Evolutionary conservation across 2,113 vertebrate genomes (phyloP), one percentile per base, ranked within the genome.

Genomic region (Odontophorus gujanensis): DNA sequence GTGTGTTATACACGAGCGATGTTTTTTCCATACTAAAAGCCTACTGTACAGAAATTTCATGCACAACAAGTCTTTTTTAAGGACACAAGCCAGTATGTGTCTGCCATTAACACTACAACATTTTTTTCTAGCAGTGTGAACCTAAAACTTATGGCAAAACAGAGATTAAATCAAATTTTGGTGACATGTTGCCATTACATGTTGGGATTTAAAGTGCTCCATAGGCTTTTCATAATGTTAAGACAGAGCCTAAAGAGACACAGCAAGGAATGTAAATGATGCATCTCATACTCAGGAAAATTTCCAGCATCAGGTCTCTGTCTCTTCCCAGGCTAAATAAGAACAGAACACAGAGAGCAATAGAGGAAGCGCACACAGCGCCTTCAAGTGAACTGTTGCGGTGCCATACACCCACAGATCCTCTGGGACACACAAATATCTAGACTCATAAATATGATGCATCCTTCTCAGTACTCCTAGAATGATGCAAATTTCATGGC

Each of bases 111-210:
- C 50, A 50, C 82, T 84, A 81, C 67, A 91, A 63, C 32, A 47
- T 92, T 92, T 95, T 95, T 95, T 81, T 67, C 51, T 77, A 59
- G 40, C 69, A 79, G 25, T 12, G 3, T 74, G 34, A 88, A 77
- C 7, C 8, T 93, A 71, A 94, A 96, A 90, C 8, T 68, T 59
- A 28, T 8, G 20, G 61, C 14, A 61, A 91, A 96, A 81, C 3
- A 63, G 48, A 92, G n/a, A 71, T 91, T 85, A 93, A 87, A 88
- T 96, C 45, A 76, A 40, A 83, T 94, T 94, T 87, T 68, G 15
- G 10, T 88, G 74, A 73, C 48, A 45, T 14, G 16, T 66, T 11
- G 32, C 17, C 53, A 80, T 86, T 81, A 93, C 90, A 94, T 58
- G n/a, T 58, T 61, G 38, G 48, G 30, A 79, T 92, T 57, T 68